phyloP scores from a whole-genome alignment of 2,113 vertebrate genomes.

The Vombatus ursinus region DNA sequence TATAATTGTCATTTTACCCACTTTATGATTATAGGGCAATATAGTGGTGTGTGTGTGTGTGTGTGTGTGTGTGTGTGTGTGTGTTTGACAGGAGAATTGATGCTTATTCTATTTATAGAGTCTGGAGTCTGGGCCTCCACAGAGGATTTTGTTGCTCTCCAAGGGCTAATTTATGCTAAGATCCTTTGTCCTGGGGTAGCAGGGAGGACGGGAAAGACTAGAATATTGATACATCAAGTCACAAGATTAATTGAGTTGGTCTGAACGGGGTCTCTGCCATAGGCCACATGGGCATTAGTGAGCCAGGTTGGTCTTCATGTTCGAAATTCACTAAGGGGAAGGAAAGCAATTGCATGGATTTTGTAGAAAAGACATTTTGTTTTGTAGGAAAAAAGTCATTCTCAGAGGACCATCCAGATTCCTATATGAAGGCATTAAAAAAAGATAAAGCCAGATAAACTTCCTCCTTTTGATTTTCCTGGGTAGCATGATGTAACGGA shows the following conservation, averaged over 20 bases:
- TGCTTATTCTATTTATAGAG: constrained; percentile 55
- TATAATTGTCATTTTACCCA: constrained; percentile 11
- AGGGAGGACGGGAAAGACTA: constrained; percentile 3
- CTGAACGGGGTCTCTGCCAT: not conserved
- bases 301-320: not conserved
- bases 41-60: constrained; percentile 6
- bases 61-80: not conserved
- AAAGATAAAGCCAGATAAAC: not conserved
- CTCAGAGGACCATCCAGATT: not conserved
- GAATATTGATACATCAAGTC: accelerated
- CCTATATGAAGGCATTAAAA: not conserved
- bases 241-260: accelerated
- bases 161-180: constrained; percentile 10
- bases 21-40: constrained; percentile 32
- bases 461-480: not conserved
- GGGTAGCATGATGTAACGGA: not conserved
- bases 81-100: constrained; percentile 53
- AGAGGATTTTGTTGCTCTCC: not conserved
- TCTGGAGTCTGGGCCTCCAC: constrained; percentile 37
- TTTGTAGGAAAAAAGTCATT: constrained; percentile 40
- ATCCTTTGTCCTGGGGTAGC: constrained; percentile 19
- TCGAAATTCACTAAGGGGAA: constrained; percentile 1
- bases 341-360: not conserved
- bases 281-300: not conserved
- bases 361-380: constrained; percentile 38